Evolutionary conservation across 2,797 vertebrate genomes (phyloP).

Genomic region (Miichthys miiuy): DNA sequence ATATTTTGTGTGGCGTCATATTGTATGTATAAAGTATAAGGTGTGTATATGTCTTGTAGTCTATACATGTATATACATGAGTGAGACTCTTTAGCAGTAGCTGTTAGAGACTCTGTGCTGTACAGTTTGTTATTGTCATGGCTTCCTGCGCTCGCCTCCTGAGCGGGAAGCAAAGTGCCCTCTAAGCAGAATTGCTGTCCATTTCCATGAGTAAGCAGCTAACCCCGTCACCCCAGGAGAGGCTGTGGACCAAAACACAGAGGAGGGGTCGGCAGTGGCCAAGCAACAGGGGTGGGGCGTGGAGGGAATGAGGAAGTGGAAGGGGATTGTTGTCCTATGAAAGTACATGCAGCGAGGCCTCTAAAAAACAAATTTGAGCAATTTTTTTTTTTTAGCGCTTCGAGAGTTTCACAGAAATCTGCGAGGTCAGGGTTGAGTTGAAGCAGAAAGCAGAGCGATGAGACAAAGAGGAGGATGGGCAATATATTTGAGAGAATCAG

Average conservation of each 20-base stretch:
- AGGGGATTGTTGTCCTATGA: constrained; percentile 14
- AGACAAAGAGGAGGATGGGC: constrained; percentile 7
- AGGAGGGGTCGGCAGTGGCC: constrained; percentile 53
- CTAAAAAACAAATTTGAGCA: constrained; percentile 17
- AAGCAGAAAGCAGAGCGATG: constrained; percentile 24
- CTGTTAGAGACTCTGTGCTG: constrained; percentile 53
- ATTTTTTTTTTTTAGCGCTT: constrained; percentile 18
- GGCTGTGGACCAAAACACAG: constrained; percentile 66
- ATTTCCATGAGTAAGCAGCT: constrained; percentile 87
- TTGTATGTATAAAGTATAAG: not conserved
- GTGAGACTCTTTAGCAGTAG: constrained; percentile 39
- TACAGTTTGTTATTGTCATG: constrained; percentile 80
- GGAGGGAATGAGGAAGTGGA: constrained; percentile 33
- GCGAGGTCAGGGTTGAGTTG: constrained; percentile 28
- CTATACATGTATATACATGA: not conserved
- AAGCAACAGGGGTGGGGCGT: constrained; percentile 39
- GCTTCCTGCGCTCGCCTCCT: constrained; percentile 79
- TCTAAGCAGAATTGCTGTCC: constrained; percentile 81
- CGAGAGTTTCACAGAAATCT: not conserved
- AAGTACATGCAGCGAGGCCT: not conserved
- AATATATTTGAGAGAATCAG: constrained; percentile 9
- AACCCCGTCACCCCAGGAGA: constrained; percentile 73
- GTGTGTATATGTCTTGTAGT: not conserved
- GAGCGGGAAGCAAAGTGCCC: constrained; percentile 81
- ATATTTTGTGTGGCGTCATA: not conserved